Evolutionary conservation across 2,113 vertebrate species (phyloP).

Genomic region (Ciconia maguari): DNA sequence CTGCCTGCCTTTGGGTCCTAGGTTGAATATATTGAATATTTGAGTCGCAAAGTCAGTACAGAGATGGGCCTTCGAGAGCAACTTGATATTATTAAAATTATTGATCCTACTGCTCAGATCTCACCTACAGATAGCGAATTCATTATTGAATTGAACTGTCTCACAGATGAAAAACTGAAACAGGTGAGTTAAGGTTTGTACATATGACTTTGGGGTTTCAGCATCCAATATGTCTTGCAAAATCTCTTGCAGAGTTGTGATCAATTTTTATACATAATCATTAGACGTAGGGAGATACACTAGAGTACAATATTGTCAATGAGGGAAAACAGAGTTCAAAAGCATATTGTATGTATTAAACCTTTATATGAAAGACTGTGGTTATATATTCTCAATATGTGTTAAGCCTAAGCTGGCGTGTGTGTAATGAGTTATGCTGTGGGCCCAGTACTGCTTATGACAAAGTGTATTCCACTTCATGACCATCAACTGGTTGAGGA

Average conservation of each 20-base stretch:
- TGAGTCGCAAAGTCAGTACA: constrained; percentile 97
- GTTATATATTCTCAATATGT: not conserved
- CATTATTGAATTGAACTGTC: constrained; percentile 98
- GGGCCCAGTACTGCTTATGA: not conserved
- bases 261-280: not conserved
- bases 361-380: not conserved
- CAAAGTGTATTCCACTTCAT: not conserved
- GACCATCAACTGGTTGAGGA: not conserved
- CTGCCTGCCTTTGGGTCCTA: constrained; percentile 60
- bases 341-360: not conserved
- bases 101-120: constrained; percentile 95
- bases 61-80: constrained; percentile 99
- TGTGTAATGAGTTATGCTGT: not conserved
- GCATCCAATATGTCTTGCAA: not conserved
- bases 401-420: not conserved
- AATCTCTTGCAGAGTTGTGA: not conserved
- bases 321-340: not conserved
- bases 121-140: constrained; percentile 98
- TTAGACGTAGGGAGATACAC: not conserved
- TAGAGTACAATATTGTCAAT: not conserved
- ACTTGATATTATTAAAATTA: constrained; percentile 99
- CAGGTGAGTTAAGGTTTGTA: constrained; percentile 80
- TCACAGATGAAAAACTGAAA: constrained; percentile 97
- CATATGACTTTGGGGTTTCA: not conserved
- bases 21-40: constrained; percentile 99